These are phyloP conservation scores for Pogonocherus hispidulus DNA, from an alignment of 2,888 invertebrate species.

Conservation along the genomic window DNA sequence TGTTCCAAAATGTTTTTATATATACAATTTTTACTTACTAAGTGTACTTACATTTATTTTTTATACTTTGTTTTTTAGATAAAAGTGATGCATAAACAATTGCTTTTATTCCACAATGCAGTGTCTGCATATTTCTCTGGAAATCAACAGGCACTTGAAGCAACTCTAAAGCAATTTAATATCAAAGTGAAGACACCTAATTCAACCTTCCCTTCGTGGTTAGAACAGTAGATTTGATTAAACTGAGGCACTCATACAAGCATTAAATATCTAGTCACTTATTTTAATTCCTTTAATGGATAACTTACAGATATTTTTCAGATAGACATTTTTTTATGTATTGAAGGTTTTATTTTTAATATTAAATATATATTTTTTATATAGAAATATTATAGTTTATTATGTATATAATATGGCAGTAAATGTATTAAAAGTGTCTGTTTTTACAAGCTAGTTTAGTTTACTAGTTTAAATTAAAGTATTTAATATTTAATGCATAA, in stretches of 20 bases:
- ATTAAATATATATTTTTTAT: not conserved
- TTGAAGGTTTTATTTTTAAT: not conserved
- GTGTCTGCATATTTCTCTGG: slow-evolving; percentile 97
- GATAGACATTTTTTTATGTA: slow-evolving; percentile 13
- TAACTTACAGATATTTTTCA: slow-evolving; percentile 26
- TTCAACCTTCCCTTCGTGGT: slow-evolving; percentile 83
- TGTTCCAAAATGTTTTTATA: too few species aligned
- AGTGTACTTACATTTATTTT: too few species aligned
- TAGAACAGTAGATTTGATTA: slow-evolving; percentile 76
- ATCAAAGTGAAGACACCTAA: slow-evolving; percentile 90
- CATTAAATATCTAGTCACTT: slow-evolving; percentile 43
- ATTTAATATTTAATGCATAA: too few species aligned
- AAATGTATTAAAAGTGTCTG: not conserved
- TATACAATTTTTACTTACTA: too few species aligned
- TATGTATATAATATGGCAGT: not conserved
- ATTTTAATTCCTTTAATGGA: slow-evolving; percentile 14
- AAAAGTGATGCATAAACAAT: slow-evolving; percentile 98
- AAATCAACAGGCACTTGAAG: slow-evolving; percentile 93
- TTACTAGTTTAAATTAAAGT: too few species aligned
- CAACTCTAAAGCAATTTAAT: slow-evolving; percentile 95
- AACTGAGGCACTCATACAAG: slow-evolving; percentile 22
- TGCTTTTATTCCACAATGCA: slow-evolving; percentile 95
- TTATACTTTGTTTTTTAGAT: slow-evolving; percentile 75
- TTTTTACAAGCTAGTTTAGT: too few species aligned
- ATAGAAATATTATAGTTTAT: not conserved